Base-by-base conservation (phyloP, 2,113 vertebrate species). In the Phalacrocorax aristotelis region DNA sequence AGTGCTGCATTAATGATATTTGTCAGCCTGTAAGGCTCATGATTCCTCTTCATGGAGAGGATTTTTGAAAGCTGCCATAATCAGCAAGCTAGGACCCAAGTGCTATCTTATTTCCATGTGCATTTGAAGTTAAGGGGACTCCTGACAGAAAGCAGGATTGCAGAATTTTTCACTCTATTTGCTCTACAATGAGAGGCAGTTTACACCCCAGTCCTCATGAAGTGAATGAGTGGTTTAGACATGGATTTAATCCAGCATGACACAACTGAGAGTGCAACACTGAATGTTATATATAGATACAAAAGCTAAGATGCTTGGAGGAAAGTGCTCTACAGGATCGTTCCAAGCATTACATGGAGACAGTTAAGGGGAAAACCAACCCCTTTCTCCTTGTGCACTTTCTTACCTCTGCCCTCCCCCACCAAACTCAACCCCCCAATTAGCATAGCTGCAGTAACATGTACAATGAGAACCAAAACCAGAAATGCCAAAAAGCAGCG, bases 401-500 rank as follows among this genome's bases (percentile, higher is more conserved):
- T 44, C 61, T 69, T 54, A 71, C 58, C 40, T 68, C 57, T 70
- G 52, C 48, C 51, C n/a, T 83, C 61, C 36, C 36, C 18, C 27
- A 42, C 27, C 5, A 2, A 84, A 54, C 12, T 25, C 60, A 78
- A 22, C 15, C 34, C 21, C 7, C 4, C 18, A 4, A n/a, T 5
- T 62, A 87, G 61, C 57, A 58, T 0, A 78, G 71, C 36, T 38
- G 46, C 83, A 93, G 12, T 38, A 85, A 52, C 36, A 84, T 1
- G 16, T 14, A 66, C 52, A 65, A 13, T 2, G 27, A 90, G 58
- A 90, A 92, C 15, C 74, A 88, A 71, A 89, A 14, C n/a, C 54
- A 83, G 44, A 58, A 92, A 92, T 86, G 83, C 62, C 71, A 51
- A 60, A 92, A 93, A 66, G 38, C 86, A 89, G 72, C 89, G 75